Conservation (phyloP, 2,113 vertebrate species). For the Lampris megalopsis region DNA sequence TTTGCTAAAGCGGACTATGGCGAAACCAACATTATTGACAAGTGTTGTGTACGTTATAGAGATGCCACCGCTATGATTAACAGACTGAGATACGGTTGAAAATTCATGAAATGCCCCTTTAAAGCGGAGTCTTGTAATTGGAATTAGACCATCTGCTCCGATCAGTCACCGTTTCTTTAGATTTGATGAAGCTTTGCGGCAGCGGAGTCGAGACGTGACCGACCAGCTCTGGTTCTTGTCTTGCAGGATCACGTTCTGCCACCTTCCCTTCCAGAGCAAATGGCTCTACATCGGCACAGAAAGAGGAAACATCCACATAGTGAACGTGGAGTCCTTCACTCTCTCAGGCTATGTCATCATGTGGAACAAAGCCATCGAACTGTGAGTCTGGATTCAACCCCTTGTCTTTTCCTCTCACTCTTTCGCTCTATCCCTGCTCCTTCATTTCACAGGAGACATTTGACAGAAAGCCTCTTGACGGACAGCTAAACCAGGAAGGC, state of each 20-base stretch:
- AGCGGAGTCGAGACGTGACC: constrained; percentile 56
- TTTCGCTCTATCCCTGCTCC: constrained; percentile 7
- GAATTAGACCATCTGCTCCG: constrained; percentile 68
- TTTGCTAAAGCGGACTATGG: too few species aligned
- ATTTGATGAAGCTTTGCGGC: constrained; percentile 49
- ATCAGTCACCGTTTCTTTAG: constrained; percentile 50
- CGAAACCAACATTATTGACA: too few species aligned
- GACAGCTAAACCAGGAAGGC: constrained; percentile 30
- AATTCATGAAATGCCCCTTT: too few species aligned
- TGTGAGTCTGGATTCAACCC: constrained; percentile 87
- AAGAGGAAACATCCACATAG: constrained; percentile 97
- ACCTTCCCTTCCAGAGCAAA: constrained; percentile 99
- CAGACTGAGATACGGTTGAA: too few species aligned
- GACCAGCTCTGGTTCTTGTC: constrained; percentile 59
- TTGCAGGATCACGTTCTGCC: constrained; percentile 97
- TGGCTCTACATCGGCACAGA: constrained; percentile 98
- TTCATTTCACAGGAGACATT: constrained; percentile 15
- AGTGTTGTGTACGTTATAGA: too few species aligned
- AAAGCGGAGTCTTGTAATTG: constrained; percentile 54
- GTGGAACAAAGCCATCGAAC: constrained; percentile 99
- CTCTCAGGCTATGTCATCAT: constrained; percentile 99
- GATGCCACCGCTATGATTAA: too few species aligned
- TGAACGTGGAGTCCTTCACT: constrained; percentile 98
- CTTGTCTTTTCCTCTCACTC: neutral
- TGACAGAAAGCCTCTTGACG: too few species aligned